Evolutionary conservation across 2,888 invertebrate species (phyloP).

Genomic region (Synergus itoensis): DNA sequence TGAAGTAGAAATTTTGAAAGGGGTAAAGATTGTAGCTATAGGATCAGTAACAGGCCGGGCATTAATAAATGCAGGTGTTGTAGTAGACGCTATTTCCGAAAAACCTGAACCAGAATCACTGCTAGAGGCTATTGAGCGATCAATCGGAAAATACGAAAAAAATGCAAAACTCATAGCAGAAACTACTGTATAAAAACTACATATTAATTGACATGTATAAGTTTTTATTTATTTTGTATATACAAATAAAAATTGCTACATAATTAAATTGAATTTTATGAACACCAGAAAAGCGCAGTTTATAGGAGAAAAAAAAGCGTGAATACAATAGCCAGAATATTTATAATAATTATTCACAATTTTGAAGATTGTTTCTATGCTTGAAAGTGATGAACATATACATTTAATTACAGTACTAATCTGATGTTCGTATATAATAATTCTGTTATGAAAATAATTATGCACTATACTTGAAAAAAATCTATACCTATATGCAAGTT

Average conservation of each 20-base stretch:
- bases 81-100: conserved; percentile 63
- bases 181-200: background rate
- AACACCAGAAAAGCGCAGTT: background rate
- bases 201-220: background rate
- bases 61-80: conserved; percentile 61
- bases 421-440: background rate
- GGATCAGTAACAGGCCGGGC: conserved; percentile 72
- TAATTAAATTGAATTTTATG: background rate
- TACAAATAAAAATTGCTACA: background rate
- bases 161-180: background rate
- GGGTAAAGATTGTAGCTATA: conserved; percentile 70
- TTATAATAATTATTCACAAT: background rate
- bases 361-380: background rate
- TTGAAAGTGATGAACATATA: background rate
- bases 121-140: conserved; percentile 59
- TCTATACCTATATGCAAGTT: background rate
- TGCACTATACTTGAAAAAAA: background rate
- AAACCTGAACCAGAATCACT: conserved; percentile 72
- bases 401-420: background rate
- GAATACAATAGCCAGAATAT: background rate
- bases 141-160: background rate
- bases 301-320: background rate
- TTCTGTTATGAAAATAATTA: background rate
- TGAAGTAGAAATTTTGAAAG: conserved; percentile 50
- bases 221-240: conserved; percentile 6